phyloP scores from a whole-genome alignment of 1,140 invertebrate genomes.

The Drosophila funebris region DNA sequence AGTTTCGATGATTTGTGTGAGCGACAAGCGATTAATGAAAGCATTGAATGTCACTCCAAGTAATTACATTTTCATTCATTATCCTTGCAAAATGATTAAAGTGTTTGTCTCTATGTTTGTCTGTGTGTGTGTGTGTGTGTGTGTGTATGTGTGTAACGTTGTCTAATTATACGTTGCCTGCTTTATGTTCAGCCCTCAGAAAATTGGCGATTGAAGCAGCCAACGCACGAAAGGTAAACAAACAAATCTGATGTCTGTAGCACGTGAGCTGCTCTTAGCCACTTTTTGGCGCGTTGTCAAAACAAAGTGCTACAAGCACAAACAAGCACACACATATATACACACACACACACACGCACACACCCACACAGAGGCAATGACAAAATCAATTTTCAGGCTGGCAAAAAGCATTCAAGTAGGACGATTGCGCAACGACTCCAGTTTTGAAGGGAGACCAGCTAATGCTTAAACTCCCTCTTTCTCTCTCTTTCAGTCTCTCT shows the following conservation, averaged over 20 bases:
- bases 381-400: constrained; percentile 74
- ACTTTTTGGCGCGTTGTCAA: constrained; percentile 59
- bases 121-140: neutral
- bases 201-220: neutral
- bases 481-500: neutral
- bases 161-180: constrained; percentile 3
- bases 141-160: neutral
- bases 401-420: constrained; percentile 35
- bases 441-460: neutral
- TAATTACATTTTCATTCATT: constrained; percentile 5
- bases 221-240: constrained; percentile 42
- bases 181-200: neutral
- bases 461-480: constrained; percentile 21
- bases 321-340: constrained; percentile 24
- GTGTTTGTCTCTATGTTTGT: neutral
- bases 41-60: constrained; percentile 4
- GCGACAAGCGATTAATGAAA: neutral
- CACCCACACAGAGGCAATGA: constrained; percentile 31
- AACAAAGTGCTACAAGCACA: constrained; percentile 62
- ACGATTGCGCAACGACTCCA: constrained; percentile 37
- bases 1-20: neutral
- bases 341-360: constrained; percentile 4
- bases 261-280: constrained; percentile 51
- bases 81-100: neutral
- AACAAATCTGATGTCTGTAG: constrained; percentile 53